Base-by-base conservation (phyloP, 2,888 invertebrate species). In the Rhagonycha fulva region DNA sequence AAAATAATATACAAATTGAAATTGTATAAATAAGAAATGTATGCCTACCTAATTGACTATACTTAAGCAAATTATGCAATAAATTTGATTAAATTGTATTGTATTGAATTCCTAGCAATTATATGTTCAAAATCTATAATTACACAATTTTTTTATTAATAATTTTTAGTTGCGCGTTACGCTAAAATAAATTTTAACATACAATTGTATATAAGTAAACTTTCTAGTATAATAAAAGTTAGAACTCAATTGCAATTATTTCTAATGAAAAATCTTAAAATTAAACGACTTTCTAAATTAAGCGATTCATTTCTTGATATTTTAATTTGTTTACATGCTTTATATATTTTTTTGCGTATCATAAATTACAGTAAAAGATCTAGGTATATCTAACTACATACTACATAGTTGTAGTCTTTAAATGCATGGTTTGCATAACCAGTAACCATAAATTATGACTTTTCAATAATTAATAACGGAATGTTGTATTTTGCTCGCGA, bases 251-350 rank as follows among this genome's bases (percentile, higher is more conserved):
- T 47, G 47, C 47, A 47, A 66, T 66, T 66, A 14, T 66, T 66
- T 19, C 26, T 24, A 66, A 66, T 66, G 47, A 47, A 47, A 47
- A 47, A n/a, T 47, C 47, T 66, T 26, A 66, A 24, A 66, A 62
- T 24, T 66, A 66, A 66, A 24, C 63, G 23, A 66, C 63, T 66
- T 66, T 66, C 63, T 66, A 66, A 66, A 66, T 66, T 62, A 62
- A 62, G 62, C n/a, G 24, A 66, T 66, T 47, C 63, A 26, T 66
- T 66, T 66, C 63, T 23, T 24, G 63, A n/a, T 66, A 66, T 66
- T 66, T 26, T 24, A 66, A 47, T 47, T 47, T 47, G 47, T 47
- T 47, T 47, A 47, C 47, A 47, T 47, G n/a, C 47, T 47, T 47
- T 47, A 47, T 47, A 47, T 47, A 47, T 47, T 47, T 47, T 19